phyloP scores from a whole-genome alignment of 64 coral and sea anemone species.

The Stichodactyla mertensii region DNA sequence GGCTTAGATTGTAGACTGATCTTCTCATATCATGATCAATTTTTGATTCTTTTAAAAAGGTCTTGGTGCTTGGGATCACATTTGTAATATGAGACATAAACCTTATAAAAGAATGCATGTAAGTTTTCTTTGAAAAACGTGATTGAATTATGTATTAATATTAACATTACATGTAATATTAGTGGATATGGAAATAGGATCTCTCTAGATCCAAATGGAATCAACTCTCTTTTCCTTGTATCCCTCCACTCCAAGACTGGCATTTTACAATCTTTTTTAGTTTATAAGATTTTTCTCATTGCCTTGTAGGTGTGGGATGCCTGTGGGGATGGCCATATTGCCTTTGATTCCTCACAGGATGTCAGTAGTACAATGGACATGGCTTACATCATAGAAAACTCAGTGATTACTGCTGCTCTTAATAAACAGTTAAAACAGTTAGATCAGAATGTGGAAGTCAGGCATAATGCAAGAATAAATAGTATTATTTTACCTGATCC shows the following conservation, averaged over 20 bases:
- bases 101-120: constrained; percentile 90
- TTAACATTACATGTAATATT: not conserved
- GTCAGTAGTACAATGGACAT: constrained; percentile 48
- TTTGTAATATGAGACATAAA: constrained; percentile 82
- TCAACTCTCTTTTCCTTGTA: too few relatives aligned
- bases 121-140: not conserved
- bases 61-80: constrained; percentile 91
- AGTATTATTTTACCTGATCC: constrained; percentile 59
- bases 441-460: constrained; percentile 63
- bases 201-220: too few relatives aligned
- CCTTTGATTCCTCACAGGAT: constrained; percentile 63
- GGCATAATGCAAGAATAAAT: constrained; percentile 66
- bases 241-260: too few relatives aligned
- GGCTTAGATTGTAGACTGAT: not conserved
- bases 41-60: constrained; percentile 20
- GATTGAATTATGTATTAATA: not conserved
- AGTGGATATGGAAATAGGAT: too few relatives aligned
- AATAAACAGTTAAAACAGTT: constrained; percentile 56
- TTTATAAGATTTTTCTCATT: not conserved
- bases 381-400: constrained; percentile 90
- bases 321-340: constrained; percentile 87
- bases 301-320: constrained; percentile 89
- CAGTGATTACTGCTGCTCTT: constrained; percentile 67
- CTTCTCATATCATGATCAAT: not conserved
- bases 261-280: too few relatives aligned